Evolutionary conservation across 2,888 invertebrate genomes (phyloP).

Genomic region (Marronus borbonicus): DNA sequence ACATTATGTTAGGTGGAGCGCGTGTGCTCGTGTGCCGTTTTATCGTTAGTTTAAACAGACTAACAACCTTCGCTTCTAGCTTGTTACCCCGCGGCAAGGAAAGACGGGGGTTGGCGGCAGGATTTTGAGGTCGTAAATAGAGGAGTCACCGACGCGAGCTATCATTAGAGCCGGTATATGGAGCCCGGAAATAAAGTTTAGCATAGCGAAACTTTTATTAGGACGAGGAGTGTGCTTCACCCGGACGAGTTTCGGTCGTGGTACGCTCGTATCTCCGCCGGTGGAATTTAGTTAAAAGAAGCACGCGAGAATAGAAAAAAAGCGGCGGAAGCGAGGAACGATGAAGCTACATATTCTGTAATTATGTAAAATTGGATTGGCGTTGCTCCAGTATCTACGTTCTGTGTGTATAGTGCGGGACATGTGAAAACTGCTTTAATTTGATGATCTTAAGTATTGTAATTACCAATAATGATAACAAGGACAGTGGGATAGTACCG

Average conservation of each 20-base stretch:
- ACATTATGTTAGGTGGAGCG: background rate
- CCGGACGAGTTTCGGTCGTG: background rate
- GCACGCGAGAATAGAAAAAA: background rate
- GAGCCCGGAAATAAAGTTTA: constrained; percentile 29
- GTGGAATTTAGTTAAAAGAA: no score
- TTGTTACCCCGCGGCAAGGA: background rate
- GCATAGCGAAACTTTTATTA: constrained; percentile 22
- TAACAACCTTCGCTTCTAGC: constrained; percentile 14
- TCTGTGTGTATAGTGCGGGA: no score
- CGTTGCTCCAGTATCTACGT: background rate
- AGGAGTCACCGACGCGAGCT: constrained; percentile 11
- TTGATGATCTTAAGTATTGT: no score
- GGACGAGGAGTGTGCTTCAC: background rate
- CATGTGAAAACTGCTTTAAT: no score
- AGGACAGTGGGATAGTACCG: no score
- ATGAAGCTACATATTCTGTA: background rate
- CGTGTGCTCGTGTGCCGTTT: background rate
- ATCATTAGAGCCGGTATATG: constrained; percentile 17
- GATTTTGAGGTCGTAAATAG: constrained; percentile 23
- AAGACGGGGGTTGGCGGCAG: no score
- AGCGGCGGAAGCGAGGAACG: background rate
- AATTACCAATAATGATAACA: no score
- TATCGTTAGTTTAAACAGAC: constrained; percentile 13
- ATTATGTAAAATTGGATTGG: background rate
- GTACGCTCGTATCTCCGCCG: no score